Evolutionary conservation across 2,797 vertebrate genomes (phyloP), one percentile per base, ranked within the genome.

Genomic region (Halcyon leucocephala): DNA sequence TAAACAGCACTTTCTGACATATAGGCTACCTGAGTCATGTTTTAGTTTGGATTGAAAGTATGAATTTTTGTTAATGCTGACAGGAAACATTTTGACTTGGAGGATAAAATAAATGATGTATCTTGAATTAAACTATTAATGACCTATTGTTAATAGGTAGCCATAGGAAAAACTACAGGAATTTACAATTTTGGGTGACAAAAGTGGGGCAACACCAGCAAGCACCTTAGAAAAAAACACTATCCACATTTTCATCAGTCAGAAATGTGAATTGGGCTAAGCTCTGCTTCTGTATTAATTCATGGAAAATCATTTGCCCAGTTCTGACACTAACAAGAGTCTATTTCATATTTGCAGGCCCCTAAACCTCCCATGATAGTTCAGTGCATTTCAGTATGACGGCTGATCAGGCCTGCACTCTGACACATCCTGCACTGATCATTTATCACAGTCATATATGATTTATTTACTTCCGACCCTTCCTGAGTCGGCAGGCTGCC

Each of bases 381-480:
- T 86, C 67, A 86, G 92, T 69, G 67, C 80, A 66, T 96, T 97
- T 95, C 96, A 95, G 90, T 39, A 24, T 44, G 90, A 92, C 88
- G 84, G 65, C 74, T 82, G 86, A 74, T 70, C 85, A 84, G 76
- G 73, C 80, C 70, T 89, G 81, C 91, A 71, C 93, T 86, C 86
- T 91, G 94, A 91, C 95, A 94, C 70, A 74, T 88, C 78, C 69
- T 62, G 58, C 70, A 51, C 82, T 86, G 90, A 94, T 96, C 90
- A 70, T 97, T 96, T 97, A 88, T 95, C 97, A 95, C 82, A 86
- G 84, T 96, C 88, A 71, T 48, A 66, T 70, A 79, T 94, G 87
- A 97, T 96, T 96, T 97, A 95, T 96, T 97, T 96, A 96, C 95
- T 96, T 95, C 89, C 62, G 39, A 93, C 81, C 79, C 89, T 94